Evolutionary conservation across 2,888 invertebrate species (phyloP).

Genomic region (Thumatha senex): DNA sequence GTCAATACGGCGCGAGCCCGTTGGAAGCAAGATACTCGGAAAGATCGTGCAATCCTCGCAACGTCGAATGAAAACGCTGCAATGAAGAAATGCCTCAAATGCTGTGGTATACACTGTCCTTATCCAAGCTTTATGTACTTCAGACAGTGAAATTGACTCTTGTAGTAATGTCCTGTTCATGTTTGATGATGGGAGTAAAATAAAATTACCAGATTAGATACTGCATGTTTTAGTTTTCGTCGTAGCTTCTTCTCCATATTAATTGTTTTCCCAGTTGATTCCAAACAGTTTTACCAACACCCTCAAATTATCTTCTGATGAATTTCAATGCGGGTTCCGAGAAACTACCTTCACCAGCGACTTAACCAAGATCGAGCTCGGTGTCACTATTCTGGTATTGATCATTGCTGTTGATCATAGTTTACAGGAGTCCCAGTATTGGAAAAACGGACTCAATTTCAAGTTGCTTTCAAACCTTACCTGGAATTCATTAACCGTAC

Average conservation of each 20-base stretch:
- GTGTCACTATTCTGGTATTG: too few relatives aligned
- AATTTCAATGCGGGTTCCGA: too few relatives aligned
- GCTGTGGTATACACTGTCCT: constrained; percentile 49
- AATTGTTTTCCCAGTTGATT: too few relatives aligned
- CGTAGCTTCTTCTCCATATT: neutral
- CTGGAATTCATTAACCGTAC: too few relatives aligned
- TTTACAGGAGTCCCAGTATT: too few relatives aligned
- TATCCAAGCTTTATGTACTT: constrained; percentile 53
- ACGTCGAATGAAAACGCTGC: neutral
- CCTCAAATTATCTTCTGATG: neutral
- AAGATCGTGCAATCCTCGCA: neutral
- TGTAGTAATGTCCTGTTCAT: constrained; percentile 4
- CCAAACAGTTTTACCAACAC: neutral
- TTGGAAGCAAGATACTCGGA: neutral
- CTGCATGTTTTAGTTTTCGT: neutral
- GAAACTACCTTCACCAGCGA: too few relatives aligned
- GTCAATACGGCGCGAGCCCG: neutral
- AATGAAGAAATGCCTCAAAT: constrained; percentile 38
- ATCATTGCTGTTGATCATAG: too few relatives aligned
- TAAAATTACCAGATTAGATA: neutral
- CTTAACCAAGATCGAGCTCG: too few relatives aligned
- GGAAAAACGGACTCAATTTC: too few relatives aligned
- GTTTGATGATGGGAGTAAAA: neutral
- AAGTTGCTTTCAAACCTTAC: too few relatives aligned
- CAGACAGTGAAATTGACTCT: constrained; percentile 24